Evolutionary conservation across 2,797 vertebrate species (phyloP).

Genomic region (Cichlasoma orientale): DNA sequence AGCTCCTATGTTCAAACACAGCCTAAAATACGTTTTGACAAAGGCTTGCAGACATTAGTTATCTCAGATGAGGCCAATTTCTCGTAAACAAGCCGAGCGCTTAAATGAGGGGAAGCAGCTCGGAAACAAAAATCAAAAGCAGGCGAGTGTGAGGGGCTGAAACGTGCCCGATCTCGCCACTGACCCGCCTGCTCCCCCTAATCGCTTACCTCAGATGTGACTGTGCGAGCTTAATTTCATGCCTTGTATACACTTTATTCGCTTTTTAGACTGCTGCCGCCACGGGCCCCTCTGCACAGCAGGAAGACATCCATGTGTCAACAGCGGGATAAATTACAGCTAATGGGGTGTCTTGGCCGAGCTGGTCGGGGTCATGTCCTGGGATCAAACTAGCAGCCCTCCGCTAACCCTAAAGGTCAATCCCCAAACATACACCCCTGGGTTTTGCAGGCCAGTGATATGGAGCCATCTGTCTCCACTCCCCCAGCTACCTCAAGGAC

Average conservation of each 20-base stretch:
- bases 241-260: slow-evolving; percentile 6
- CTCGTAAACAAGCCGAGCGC: too few species aligned
- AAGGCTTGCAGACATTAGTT: neutral
- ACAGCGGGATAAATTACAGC: slow-evolving; percentile 49
- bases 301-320: slow-evolving; percentile 28
- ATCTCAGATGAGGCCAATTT: neutral
- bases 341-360: slow-evolving; percentile 13
- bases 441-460: slow-evolving; percentile 17
- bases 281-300: slow-evolving; percentile 14
- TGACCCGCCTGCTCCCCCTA: neutral
- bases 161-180: neutral
- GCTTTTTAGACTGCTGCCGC: slow-evolving; percentile 16
- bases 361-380: slow-evolving; percentile 43
- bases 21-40: neutral
- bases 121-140: neutral
- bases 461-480: neutral
- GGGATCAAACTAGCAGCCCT: slow-evolving; percentile 42
- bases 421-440: slow-evolving; percentile 18
- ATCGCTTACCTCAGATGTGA: slow-evolving; percentile 16
- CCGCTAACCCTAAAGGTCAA: slow-evolving; percentile 52
- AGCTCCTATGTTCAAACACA: neutral
- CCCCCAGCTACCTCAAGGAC: slow-evolving; percentile 9
- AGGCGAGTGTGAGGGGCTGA: neutral
- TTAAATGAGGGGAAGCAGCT: slow-evolving; percentile 13
- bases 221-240: slow-evolving; percentile 8